Base-by-base conservation (phyloP, 2,113 vertebrate genomes). In the Oreochromis tanganicae region DNA sequence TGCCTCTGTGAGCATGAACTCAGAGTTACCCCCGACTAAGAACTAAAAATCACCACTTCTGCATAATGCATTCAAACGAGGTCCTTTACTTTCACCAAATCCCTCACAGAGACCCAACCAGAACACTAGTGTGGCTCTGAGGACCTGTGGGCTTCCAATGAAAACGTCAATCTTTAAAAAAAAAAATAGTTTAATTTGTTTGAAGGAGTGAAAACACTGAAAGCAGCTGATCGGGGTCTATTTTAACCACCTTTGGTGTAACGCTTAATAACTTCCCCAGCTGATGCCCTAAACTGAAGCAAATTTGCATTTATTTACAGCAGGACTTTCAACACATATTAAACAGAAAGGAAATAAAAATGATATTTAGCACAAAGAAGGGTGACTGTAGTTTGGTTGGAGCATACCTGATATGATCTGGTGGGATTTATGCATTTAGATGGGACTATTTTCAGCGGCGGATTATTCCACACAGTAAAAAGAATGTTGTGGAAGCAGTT, bases 131-230 rank as follows among this genome's bases (percentile, higher is more conserved):
- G 71, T 29, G 16, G 71, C 0, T 0, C 24, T 8, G 43, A 50
- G 4, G 43, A 78, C 71, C 16, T 9, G 4, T 0, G 1, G 24
- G 43, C 10, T 12, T 19, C 9, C 0, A n/a, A 19, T 50, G 43
- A 78, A 50, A 48, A 50, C 16, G 1, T 32, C 24, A 13, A 2
- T 78, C 24, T 75, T 29, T 32, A 75, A 75, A 48, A 50, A 75
- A 75, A 48, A 19, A 32, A 78, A 78, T 2, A 12, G 43, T 50
- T 78, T 78, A 4, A 1, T 50, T 8, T 50, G 43, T 19, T 19
- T 12, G 17, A 50, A 32, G 61, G 10, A 66, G 61, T 3, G 2
- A 50, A 78, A 50, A 32, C 38, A 10, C 38, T 24, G 21, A 0
- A 29, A 75, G 24, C 38, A 75, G 71, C 24, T 50, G 71, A 14